Base-by-base conservation (phyloP, 2,888 invertebrate species). In the Diarsia mendica region DNA sequence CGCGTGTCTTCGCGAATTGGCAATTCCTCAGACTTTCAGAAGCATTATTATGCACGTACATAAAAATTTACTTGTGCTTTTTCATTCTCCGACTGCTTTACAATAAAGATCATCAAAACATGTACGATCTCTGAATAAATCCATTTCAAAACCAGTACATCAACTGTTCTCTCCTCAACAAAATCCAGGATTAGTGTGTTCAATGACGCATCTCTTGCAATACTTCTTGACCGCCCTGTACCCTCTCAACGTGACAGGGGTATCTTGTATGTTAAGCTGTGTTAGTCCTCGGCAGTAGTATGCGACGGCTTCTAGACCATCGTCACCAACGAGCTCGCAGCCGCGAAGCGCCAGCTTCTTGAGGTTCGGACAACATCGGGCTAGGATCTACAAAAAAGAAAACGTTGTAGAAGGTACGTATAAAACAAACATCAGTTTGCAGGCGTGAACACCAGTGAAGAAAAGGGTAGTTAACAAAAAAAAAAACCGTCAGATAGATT, bases 171-270 rank as follows among this genome's bases (percentile, higher is more conserved):
- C 48, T 48, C 53, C 18, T 79, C 79, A 79, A 65, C 98, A 99
- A 93, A 99, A 99, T 48, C 99, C 99, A 81, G 99, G 99, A 95
- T 99, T 99, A 3, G 99, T 99, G 92, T 99, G 99, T 92, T 99
- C 99, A 85, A 99, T 99, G 84, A 99, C 98, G 94, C 99, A 99
- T 89, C 98, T 96, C 90, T 98, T 98, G 94, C 99, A 99, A 92
- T 98, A 99, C 91, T 98, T 98, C 93, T 99, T 99, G 63, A 99
- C 98, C 9, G 99, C 98, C 88, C 98, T 96, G 92, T 99, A 99
- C 0, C 99, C 99, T 87, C 99, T 97, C 64, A 98, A 95, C 8
- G 99, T 98, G 86, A 99, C 98, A 78, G 98, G 98, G 80, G 99
- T 99, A 93, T 99, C 99, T 90, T 99, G 99, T 82, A 99, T 99